Percentiles rank a stretch among this genome's conserved stretches.
phyloP scores from a whole-genome alignment of 2,888 invertebrate species.

The Erebia epiphron region DNA sequence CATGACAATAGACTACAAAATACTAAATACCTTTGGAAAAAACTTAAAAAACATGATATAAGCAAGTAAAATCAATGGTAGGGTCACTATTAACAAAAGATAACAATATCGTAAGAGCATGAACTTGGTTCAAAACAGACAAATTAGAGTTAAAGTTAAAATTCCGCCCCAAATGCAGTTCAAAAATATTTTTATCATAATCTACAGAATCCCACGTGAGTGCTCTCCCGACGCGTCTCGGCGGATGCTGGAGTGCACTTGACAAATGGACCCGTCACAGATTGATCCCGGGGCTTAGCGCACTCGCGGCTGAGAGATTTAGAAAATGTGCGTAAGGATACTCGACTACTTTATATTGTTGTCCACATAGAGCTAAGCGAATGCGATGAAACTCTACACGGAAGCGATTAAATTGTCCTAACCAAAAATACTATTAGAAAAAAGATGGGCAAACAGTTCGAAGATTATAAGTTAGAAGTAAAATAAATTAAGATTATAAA shows the following conservation, averaged over 20 bases:
- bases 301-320: background rate
- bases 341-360: background rate
- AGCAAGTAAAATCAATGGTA: too few relatives aligned
- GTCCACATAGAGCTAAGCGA: conserved; percentile 6
- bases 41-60: too few relatives aligned
- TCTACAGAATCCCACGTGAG: conserved; percentile 19
- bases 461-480: too few relatives aligned
- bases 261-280: conserved; percentile 22
- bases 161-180: background rate
- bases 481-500: too few relatives aligned
- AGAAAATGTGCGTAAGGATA: conserved; percentile 17
- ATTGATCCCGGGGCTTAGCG: conserved; percentile 21
- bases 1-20: too few relatives aligned
- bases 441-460: too few relatives aligned
- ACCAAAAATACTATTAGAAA: too few relatives aligned
- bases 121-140: background rate
- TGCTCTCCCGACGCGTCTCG: conserved; percentile 10
- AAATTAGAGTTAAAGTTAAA: background rate
- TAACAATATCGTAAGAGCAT: background rate
- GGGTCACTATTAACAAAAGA: too few relatives aligned
- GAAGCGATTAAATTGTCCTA: too few relatives aligned
- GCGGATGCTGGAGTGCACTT: conserved; percentile 13
- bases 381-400: conserved; percentile 24
- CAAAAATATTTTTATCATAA: conserved; percentile 23
- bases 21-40: too few relatives aligned